phyloP scores from a whole-genome alignment of 2,113 vertebrate genomes.

The Channa argus region DNA sequence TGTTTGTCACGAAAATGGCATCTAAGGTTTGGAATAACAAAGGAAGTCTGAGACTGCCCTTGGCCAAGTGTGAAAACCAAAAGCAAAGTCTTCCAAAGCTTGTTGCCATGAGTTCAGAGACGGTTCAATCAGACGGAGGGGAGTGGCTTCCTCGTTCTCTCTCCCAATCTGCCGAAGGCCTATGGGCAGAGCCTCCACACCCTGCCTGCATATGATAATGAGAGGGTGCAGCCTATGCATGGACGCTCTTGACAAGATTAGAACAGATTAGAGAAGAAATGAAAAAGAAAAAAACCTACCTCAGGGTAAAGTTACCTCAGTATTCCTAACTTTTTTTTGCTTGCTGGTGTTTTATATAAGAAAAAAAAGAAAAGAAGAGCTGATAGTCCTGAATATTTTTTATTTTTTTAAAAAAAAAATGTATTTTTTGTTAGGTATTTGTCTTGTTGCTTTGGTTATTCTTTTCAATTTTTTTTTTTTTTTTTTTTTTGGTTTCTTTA shows the following conservation, averaged over 20 bases:
- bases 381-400: constrained; percentile 97
- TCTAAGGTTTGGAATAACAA: not conserved
- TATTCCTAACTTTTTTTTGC: constrained; percentile 86
- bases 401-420: constrained; percentile 94
- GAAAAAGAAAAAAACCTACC: constrained; percentile 88
- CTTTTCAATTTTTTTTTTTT: constrained; percentile 78
- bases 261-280: constrained; percentile 84
- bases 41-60: constrained; percentile 20
- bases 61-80: constrained; percentile 5
- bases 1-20: constrained; percentile 11
- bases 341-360: constrained; percentile 87
- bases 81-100: constrained; percentile 61
- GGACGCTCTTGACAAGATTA: constrained; percentile 78
- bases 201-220: constrained; percentile 72
- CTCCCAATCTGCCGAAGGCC: constrained; percentile 76
- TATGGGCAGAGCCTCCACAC: constrained; percentile 78
- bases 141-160: constrained; percentile 74
- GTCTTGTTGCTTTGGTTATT: constrained; percentile 81
- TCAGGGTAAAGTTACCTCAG: constrained; percentile 97
- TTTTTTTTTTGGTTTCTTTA: constrained; percentile 78
- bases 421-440: constrained; percentile 78
- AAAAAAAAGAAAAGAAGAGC: constrained; percentile 82
- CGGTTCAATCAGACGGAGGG: constrained; percentile 60
- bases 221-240: constrained; percentile 63
- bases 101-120: constrained; percentile 55